Percentiles rank a stretch among this genome's conserved stretches.
Evolutionary conservation across 2,797 vertebrate species (phyloP).

Genomic region (Cuniculus paca): DNA sequence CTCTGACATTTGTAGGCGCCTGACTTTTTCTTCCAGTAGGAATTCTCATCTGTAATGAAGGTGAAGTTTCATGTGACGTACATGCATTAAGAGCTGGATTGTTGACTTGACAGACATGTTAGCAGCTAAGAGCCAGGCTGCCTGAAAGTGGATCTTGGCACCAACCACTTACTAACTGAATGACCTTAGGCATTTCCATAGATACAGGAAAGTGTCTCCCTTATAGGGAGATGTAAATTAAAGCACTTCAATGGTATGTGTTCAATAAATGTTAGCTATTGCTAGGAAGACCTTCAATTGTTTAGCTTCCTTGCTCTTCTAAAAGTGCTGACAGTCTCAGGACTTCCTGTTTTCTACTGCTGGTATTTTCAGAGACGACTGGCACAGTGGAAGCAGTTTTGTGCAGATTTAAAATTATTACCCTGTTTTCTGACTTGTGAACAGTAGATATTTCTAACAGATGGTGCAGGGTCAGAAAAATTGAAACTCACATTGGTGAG

Average conservation of each 20-base stretch:
- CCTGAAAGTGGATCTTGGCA: not conserved
- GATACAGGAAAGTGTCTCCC: not conserved
- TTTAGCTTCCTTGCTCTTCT: not conserved
- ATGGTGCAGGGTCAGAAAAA: conserved; percentile 16
- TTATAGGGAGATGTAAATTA: not conserved
- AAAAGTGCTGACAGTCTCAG: not conserved
- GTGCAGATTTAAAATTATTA: conserved; percentile 16
- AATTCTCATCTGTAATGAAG: not conserved
- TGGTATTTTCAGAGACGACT: conserved; percentile 22
- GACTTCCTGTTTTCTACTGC: conserved; percentile 41
- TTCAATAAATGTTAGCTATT: not conserved
- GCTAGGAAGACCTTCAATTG: not conserved
- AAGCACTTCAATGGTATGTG: not conserved
- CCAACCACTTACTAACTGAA: accelerated
- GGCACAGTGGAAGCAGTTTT: not conserved
- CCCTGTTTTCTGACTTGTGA: conserved; percentile 39
- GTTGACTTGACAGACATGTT: not conserved
- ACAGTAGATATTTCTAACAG: conserved; percentile 15
- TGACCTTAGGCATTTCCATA: not conserved
- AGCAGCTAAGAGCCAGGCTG: not conserved
- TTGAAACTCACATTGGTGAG: not conserved
- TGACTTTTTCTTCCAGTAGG: not conserved
- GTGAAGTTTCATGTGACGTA: not conserved
- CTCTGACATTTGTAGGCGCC: not conserved
- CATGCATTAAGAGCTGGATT: not conserved